These are phyloP conservation scores for Acrocephalus arundinaceus DNA, from an alignment of 2,113 vertebrate genomes.

Conservation along the genomic window DNA sequence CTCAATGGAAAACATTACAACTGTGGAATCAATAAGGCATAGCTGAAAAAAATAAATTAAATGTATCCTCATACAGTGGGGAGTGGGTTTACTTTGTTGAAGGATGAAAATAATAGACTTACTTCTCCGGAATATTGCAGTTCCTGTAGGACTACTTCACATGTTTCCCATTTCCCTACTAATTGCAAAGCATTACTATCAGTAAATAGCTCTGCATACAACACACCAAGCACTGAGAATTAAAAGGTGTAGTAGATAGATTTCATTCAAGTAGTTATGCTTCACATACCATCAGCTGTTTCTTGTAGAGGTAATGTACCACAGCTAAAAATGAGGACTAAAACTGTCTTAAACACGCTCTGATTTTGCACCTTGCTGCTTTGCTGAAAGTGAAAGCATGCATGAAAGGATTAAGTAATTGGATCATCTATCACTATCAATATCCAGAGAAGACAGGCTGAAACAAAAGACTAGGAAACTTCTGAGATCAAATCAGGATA, in stretches of 20 bases:
- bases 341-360: not conserved
- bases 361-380: conserved; percentile 14
- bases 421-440: not conserved
- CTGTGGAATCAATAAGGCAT: not conserved
- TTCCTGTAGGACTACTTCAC: not conserved
- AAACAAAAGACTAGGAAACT: not conserved
- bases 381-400: conserved; percentile 8
- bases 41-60: not conserved
- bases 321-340: not conserved
- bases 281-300: not conserved
- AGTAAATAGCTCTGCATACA: not conserved
- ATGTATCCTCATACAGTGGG: not conserved
- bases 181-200: not conserved
- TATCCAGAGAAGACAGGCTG: not conserved
- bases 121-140: not conserved
- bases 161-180: not conserved
- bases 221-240: not conserved
- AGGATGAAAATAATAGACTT: not conserved
- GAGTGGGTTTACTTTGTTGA: not conserved
- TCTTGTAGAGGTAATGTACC: not conserved
- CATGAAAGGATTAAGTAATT: conserved; percentile 2
- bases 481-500: not conserved
- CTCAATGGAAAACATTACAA: not conserved
- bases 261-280: not conserved
- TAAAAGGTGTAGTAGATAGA: not conserved